These are phyloP conservation scores for mouse (Mus musculus) DNA, from an alignment of 2,113 vertebrate genomes.

Conservation along the genomic window GRCm39 chr16:90109501-90110000, in stretches of 20 bases:
- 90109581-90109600: neutral
- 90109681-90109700: neutral
- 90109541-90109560: rapidly evolving
- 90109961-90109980: too few relatives aligned
- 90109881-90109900: neutral
- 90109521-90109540: rapidly evolving
- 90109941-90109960: too few relatives aligned
- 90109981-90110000: too few relatives aligned
- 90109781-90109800: too few relatives aligned
- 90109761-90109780: neutral
- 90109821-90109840: neutral
- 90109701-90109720: neutral
- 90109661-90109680: neutral
- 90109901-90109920: neutral
- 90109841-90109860: neutral
- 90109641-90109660: too few relatives aligned
- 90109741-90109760: too few relatives aligned
- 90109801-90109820: too few relatives aligned
- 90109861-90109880: neutral
- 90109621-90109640: neutral
- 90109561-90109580: neutral
- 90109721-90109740: neutral
- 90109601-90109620: neutral
- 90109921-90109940: too few relatives aligned
- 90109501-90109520: neutral